Conservation (phyloP, 2,888 invertebrate genomes). For the Meganola albula region DNA sequence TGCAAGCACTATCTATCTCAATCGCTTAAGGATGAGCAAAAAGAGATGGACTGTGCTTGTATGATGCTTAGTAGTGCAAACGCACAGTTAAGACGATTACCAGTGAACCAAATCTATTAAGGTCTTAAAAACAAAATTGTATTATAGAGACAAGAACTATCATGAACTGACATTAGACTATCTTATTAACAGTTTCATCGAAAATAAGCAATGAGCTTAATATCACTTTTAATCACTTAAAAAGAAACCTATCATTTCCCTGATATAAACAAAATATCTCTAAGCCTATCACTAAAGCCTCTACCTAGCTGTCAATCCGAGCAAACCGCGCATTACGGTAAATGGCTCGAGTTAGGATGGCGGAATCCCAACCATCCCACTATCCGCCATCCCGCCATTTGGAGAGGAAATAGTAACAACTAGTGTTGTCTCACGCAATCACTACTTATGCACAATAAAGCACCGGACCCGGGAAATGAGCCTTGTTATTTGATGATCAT, state of each 20-base stretch:
- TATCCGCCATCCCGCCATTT: constrained; percentile 16
- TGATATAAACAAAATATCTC: not conserved
- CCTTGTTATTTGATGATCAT: constrained; percentile 53
- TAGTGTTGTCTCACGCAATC: constrained; percentile 37
- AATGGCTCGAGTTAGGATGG: constrained; percentile 67
- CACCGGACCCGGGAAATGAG: constrained; percentile 61
- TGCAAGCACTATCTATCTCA: too few species aligned
- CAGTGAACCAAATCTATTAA: too few species aligned
- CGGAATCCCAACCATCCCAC: constrained; percentile 20
- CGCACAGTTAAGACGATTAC: too few species aligned
- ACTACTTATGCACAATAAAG: constrained; percentile 68
- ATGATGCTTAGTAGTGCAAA: too few species aligned
- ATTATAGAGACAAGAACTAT: too few species aligned
- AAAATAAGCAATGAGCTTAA: too few species aligned
- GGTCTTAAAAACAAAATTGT: not conserved
- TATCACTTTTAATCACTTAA: too few species aligned
- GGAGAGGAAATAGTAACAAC: constrained; percentile 59
- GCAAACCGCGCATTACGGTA: constrained; percentile 73
- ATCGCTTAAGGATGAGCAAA: too few species aligned
- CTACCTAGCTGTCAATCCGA: constrained; percentile 60
- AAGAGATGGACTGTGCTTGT: too few species aligned
- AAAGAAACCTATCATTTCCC: too few species aligned
- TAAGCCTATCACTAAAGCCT: constrained; percentile 9
- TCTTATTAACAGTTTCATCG: too few species aligned
- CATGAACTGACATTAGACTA: too few species aligned